Base-by-base conservation (phyloP, 2,113 vertebrate genomes). In the Paramormyrops kingsleyae region DNA sequence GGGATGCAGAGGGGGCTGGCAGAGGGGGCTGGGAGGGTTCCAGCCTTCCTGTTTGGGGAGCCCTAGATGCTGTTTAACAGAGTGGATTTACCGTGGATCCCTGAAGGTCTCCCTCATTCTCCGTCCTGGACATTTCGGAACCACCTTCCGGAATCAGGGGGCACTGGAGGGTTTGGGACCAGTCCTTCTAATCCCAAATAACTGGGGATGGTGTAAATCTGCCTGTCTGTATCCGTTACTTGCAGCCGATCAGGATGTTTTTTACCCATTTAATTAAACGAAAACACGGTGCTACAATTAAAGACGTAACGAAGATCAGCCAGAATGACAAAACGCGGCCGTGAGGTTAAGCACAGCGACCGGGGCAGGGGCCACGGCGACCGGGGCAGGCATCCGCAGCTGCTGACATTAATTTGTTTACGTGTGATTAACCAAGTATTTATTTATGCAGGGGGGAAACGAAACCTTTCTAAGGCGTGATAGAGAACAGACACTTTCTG, bases 391-490 rank as follows among this genome's bases (percentile, higher is more conserved):
- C 17, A 44, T 50, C n/a, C 35, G 49, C 50, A 39, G 13, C 27
- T 9, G 49, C 46, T 15, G 47, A 49, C 46, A 80, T 46, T 50
- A 35, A 90, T 50, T 87, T 53, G 50, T 27, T 47, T 27, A 31
- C 39, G 24, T 46, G 52, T 90, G 90, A 89, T 88, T 94, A 91
- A 93, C 91, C 89, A 56, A 89, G 70, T 87, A 89, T 89, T 91
- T 90, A 90, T 93, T 93, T 91, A 91, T 88, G 74, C 46, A n/a
- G 74, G 46, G 86, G 89, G 91, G 90, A 90, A 91, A 86, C 90
- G 92, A 92, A 88, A 89, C 88, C 92, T 74, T 87, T 93, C 93
- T 87, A 89, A 92, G 92, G 86, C 91, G 91, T 93, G 90, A 94
- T 89, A 90, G 91, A 91, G 87, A 92, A 83, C 91, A 93, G 91